These are phyloP conservation scores for Salminus brasiliensis DNA, from an alignment of 2,113 vertebrate genomes.

Conservation along the genomic window DNA sequence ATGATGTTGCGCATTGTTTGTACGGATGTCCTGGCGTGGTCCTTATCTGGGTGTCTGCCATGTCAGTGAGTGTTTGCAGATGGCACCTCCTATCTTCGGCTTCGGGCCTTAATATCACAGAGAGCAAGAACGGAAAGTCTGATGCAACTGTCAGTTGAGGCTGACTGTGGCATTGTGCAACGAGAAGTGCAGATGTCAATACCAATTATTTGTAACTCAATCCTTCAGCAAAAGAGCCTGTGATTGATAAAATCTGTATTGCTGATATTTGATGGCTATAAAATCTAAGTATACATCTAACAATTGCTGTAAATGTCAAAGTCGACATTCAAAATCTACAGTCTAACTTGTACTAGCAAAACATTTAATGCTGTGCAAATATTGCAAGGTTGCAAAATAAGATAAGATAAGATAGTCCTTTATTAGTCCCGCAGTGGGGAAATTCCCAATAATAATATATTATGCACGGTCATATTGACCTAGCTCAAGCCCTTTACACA, in stretches of 20 bases:
- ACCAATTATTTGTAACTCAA: constrained; percentile 15
- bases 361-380: neutral
- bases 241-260: neutral
- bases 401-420: too few species aligned
- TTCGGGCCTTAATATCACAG: constrained; percentile 62
- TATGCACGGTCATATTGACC: neutral
- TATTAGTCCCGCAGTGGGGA: too few species aligned
- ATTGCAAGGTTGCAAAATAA: neutral
- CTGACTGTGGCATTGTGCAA: constrained; percentile 38
- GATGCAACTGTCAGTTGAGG: constrained; percentile 60
- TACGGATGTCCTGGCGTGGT: constrained; percentile 34
- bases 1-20: too few species aligned
- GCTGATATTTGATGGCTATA: neutral
- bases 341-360: neutral
- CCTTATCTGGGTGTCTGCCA: constrained; percentile 60
- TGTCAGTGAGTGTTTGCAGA: constrained; percentile 32
- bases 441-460: neutral
- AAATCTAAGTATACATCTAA: neutral
- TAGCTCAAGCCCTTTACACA: constrained; percentile 4
- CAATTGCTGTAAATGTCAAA: neutral
- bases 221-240: constrained; percentile 7
- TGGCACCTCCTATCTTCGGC: constrained; percentile 48
- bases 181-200: constrained; percentile 16
- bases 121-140: constrained; percentile 69
- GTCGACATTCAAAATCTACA: too few species aligned